Conservation (phyloP, 1,140 invertebrate genomes). For the Antheraea pernyi region DNA sequence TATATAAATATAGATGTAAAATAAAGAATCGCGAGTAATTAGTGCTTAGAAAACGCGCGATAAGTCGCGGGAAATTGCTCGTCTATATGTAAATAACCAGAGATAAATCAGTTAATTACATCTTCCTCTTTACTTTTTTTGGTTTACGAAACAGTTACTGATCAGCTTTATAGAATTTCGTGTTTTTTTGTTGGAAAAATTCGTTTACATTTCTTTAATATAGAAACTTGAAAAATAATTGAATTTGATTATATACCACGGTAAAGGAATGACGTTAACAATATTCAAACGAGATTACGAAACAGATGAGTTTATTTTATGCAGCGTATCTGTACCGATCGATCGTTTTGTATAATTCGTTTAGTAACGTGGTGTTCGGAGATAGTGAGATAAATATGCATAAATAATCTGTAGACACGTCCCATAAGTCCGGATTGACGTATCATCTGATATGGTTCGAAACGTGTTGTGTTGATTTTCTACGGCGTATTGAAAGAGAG, state of each 20-base stretch:
- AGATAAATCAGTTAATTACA: no score
- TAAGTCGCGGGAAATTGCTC: no score
- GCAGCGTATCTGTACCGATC: neutral
- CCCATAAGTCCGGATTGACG: slow-evolving; percentile 26
- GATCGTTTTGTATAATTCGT: slow-evolving; percentile 6
- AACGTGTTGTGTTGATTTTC: slow-evolving; percentile 26
- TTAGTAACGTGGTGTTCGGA: neutral
- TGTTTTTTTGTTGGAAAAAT: no score
- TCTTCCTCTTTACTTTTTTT: no score
- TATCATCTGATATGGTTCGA: slow-evolving; percentile 25
- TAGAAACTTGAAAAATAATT: no score
- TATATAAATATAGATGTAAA: no score
- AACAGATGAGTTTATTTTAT: slow-evolving; percentile 7
- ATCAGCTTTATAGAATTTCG: no score
- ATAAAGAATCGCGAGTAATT: no score
- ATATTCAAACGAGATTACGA: slow-evolving; percentile 9
- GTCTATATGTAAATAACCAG: no score
- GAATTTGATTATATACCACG: neutral
- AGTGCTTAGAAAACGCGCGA: no score
- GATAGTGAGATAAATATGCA: slow-evolving; percentile 27
- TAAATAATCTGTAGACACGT: slow-evolving; percentile 25
- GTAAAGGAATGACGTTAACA: neutral
- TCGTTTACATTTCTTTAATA: no score
- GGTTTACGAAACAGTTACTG: no score
- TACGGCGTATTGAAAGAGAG: slow-evolving; percentile 3